These are phyloP conservation scores for Orius insidiosus DNA, from an alignment of 1,140 invertebrate genomes.

Conservation along the genomic window DNA sequence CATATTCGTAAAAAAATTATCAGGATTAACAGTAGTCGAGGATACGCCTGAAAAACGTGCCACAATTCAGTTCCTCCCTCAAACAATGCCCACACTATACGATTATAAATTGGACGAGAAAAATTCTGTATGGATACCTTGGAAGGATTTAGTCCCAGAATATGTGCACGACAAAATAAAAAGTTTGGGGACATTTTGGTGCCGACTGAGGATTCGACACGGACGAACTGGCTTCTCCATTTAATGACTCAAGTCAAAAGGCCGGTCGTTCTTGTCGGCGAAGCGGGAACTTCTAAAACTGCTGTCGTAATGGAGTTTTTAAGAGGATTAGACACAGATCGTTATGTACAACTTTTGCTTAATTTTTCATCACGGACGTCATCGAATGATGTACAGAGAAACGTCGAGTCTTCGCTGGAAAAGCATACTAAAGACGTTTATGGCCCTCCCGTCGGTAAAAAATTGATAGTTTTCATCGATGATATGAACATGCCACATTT, in stretches of 20 bases:
- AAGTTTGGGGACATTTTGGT: constrained; percentile 72
- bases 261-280: constrained; percentile 68
- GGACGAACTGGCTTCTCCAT: constrained; percentile 56
- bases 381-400: constrained; percentile 72
- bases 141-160: constrained; percentile 54
- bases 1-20: constrained; percentile 17
- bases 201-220: constrained; percentile 70
- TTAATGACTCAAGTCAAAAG: constrained; percentile 59
- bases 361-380: constrained; percentile 83
- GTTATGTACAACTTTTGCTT: constrained; percentile 59
- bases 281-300: constrained; percentile 81
- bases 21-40: constrained; percentile 44
- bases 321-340: constrained; percentile 42
- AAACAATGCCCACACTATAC: constrained; percentile 44
- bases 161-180: constrained; percentile 53
- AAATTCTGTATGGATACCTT: constrained; percentile 63
- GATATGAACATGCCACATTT: constrained; percentile 77
- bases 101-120: constrained; percentile 62
- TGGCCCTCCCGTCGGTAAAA: constrained; percentile 71
- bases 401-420: constrained; percentile 68
- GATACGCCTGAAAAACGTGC: constrained; percentile 45
- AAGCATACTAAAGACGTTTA: constrained; percentile 78
- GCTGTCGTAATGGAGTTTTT: constrained; percentile 71
- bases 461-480: constrained; percentile 75
- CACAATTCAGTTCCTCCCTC: constrained; percentile 44